Conservation (phyloP, 2,888 invertebrate species). For the Drosophila meridionalis region DNA sequence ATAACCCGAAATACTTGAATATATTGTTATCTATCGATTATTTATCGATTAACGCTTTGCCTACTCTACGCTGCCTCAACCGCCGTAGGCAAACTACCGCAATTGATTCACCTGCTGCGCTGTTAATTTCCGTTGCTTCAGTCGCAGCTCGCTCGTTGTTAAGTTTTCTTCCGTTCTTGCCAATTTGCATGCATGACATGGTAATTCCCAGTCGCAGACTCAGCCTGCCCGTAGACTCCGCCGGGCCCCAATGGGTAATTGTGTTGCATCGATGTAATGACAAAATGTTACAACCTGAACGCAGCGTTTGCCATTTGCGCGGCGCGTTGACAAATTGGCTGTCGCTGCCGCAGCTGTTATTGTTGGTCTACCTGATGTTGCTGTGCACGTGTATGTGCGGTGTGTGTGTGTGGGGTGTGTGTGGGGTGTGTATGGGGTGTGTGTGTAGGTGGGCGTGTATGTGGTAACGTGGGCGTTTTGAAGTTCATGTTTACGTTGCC, state of each 20-base stretch:
- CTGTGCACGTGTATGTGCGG: background rate
- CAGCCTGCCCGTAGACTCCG: background rate
- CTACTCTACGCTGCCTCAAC: background rate
- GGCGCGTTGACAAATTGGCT: slow-evolving; percentile 68
- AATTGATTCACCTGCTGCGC: slow-evolving; percentile 18
- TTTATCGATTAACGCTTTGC: slow-evolving; percentile 1
- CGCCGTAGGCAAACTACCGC: background rate
- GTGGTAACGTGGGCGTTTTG: slow-evolving; percentile 23
- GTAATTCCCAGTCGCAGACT: slow-evolving; percentile 6
- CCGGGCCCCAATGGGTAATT: slow-evolving; percentile 39
- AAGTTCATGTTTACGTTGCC: slow-evolving; percentile 6
- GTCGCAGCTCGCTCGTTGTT: slow-evolving; percentile 29
- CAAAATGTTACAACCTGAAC: slow-evolving; percentile 50
- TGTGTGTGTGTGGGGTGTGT: too few species aligned
- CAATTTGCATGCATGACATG: slow-evolving; percentile 55
- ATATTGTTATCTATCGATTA: slow-evolving; percentile 6
- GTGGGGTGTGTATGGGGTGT: too few species aligned
- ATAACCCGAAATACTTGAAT: too few species aligned
- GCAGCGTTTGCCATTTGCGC: slow-evolving; percentile 43
- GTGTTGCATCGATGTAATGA: slow-evolving; percentile 60
- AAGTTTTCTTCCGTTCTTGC: slow-evolving; percentile 34
- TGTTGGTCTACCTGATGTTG: slow-evolving; percentile 25
- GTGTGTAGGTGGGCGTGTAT: slow-evolving; percentile 12
- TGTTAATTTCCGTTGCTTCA: slow-evolving; percentile 55
- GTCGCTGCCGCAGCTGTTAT: slow-evolving; percentile 39